These are phyloP conservation scores for Diaprepes abbreviatus DNA, from an alignment of 2,888 invertebrate genomes.

Conservation along the genomic window DNA sequence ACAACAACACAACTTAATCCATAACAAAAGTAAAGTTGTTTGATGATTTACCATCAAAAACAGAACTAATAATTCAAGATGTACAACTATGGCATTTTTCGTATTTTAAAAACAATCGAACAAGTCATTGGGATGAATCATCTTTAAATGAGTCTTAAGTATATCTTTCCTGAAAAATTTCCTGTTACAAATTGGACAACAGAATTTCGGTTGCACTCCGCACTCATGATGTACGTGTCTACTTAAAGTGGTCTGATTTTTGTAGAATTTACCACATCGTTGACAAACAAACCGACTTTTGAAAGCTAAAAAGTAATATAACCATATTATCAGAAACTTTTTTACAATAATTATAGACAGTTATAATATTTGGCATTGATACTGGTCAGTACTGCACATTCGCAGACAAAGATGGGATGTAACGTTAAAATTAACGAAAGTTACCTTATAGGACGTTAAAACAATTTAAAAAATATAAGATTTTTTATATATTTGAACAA, in stretches of 20 bases:
- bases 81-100: background rate
- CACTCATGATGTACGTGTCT: slow-evolving; percentile 55
- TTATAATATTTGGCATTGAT: no score
- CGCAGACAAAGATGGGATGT: no score
- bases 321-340: background rate
- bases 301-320: background rate
- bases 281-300: background rate
- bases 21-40: no score
- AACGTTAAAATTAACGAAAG: no score
- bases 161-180: slow-evolving; percentile 19
- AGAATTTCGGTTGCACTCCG: slow-evolving; percentile 38
- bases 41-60: no score
- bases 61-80: background rate
- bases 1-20: no score
- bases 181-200: slow-evolving; percentile 26
- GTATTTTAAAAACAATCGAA: background rate
- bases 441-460: no score
- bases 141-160: slow-evolving; percentile 8
- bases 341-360: no score
- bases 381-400: no score
- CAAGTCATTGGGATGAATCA: background rate
- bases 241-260: slow-evolving; percentile 51
- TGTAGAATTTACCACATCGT: slow-evolving; percentile 52
- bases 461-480: no score
- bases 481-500: no score